Evolutionary conservation across 2,797 vertebrate species (phyloP), one percentile per base, ranked within the genome.

Genomic region (Crax fasciolata): DNA sequence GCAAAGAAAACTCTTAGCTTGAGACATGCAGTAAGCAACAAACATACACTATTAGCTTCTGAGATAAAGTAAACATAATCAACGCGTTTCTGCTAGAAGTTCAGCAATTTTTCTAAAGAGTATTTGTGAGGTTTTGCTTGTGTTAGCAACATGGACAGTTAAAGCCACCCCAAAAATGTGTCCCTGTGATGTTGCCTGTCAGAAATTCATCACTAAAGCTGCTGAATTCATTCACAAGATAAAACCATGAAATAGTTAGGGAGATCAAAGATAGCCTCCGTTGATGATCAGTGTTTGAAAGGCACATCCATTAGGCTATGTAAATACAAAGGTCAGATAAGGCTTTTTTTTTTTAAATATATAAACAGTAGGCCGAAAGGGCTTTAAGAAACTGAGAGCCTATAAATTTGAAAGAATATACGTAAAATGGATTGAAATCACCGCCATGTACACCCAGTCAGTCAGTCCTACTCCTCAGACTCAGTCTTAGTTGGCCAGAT

Each of bases 201-300:
- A 80, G 16, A 51, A 89, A 75, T 78, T 83, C 66, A 72, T 84
- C 48, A 71, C 27, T 91, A 72, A 68, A 89, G 57, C 8, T n/a
- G 13, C 5, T 51, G 10, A 92, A 72, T 87, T 92, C 35, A 87
- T 87, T 82, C 65, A 65, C 25, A 87, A 68, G 49, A 54, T 61
- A 55, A 82, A 89, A 89, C 61, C 32, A 41, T 0, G 1, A 61
- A 58, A 62, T 8, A 28, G 3, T 62, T 73, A 2, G 2, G 17
- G 51, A 89, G 41, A 83, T 77, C n/a, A 87, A 90, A 83, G 89
- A 93, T 83, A 84, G 75, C 35, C 8, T 80, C 51, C 49, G 68
- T 44, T 0, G 0, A 17, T 10, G 4, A 72, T 72, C 62, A 39
- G 48, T 5, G 5, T 77, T 65, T 70, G 54, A 84, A 96, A 89